Conservation (phyloP, 1,140 invertebrate species). For the Apis mellifera region DNA sequence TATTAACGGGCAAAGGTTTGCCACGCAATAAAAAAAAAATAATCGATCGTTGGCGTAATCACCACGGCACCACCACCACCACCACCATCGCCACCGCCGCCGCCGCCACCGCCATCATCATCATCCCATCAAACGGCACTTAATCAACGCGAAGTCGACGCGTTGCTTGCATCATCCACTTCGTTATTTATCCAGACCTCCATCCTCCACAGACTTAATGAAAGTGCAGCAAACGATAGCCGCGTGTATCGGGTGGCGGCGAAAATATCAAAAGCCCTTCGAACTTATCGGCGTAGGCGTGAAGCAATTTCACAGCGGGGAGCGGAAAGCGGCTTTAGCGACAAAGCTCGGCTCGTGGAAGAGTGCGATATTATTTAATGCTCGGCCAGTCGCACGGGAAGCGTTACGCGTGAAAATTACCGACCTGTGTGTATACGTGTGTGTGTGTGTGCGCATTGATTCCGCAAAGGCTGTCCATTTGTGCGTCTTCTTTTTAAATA, state of each 20-base stretch:
- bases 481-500: no score
- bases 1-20: no score
- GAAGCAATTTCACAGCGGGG: slow-evolving; percentile 73
- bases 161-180: background rate
- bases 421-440: background rate
- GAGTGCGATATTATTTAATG: slow-evolving; percentile 65
- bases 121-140: background rate
- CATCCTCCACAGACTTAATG: slow-evolving; percentile 6
- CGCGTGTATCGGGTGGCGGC: slow-evolving; percentile 27
- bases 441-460: no score
- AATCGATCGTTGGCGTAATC: no score
- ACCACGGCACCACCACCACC: no score
- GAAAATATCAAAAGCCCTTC: slow-evolving; percentile 65
- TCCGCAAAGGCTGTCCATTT: no score
- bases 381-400: slow-evolving; percentile 53
- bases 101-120: no score
- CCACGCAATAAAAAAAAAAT: no score
- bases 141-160: background rate
- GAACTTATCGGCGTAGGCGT: slow-evolving; percentile 56
- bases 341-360: slow-evolving; percentile 51
- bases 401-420: background rate
- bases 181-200: slow-evolving; percentile 3
- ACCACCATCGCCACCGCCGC: no score
- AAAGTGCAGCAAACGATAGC: background rate
- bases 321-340: slow-evolving; percentile 67